A percentile compares a stretch with the other conserved stretches of the same genome.
These are phyloP conservation scores for Drosophila mulleri DNA, from an alignment of 2,888 invertebrate genomes.

Conservation along the genomic window DNA sequence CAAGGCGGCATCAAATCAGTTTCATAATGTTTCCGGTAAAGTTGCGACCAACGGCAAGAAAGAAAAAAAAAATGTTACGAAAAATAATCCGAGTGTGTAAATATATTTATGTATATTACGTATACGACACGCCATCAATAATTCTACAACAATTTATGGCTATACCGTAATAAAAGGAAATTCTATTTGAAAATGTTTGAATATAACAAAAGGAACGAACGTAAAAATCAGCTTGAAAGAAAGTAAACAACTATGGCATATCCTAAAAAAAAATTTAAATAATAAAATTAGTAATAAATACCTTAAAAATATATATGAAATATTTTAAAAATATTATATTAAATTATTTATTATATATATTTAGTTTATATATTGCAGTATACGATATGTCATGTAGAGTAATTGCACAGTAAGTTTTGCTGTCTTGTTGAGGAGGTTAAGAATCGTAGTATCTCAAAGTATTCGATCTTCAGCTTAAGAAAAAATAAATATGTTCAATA, in stretches of 20 bases:
- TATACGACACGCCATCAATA: conserved; percentile 68
- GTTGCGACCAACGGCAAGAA: conserved; percentile 21
- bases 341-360: too few species aligned
- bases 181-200: conserved; percentile 48
- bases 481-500: too few species aligned
- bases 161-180: conserved; percentile 38
- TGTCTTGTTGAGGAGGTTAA: too few species aligned
- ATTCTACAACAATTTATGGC: conserved; percentile 57
- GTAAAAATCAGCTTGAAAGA: not conserved
- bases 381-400: too few species aligned
- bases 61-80: conserved; percentile 1
- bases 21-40: conserved; percentile 60
- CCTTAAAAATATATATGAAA: too few species aligned
- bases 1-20: conserved; percentile 56
- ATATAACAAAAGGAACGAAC: conserved; percentile 1
- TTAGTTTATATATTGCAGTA: too few species aligned
- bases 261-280: too few species aligned
- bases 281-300: too few species aligned
- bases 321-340: too few species aligned
- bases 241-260: not conserved
- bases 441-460: too few species aligned
- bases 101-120: conserved; percentile 43
- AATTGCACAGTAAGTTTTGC: too few species aligned
- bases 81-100: conserved; percentile 5
- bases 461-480: too few species aligned